These are phyloP conservation scores for Muschampia plurimacula DNA, from an alignment of 2,888 invertebrate genomes.

Conservation along the genomic window DNA sequence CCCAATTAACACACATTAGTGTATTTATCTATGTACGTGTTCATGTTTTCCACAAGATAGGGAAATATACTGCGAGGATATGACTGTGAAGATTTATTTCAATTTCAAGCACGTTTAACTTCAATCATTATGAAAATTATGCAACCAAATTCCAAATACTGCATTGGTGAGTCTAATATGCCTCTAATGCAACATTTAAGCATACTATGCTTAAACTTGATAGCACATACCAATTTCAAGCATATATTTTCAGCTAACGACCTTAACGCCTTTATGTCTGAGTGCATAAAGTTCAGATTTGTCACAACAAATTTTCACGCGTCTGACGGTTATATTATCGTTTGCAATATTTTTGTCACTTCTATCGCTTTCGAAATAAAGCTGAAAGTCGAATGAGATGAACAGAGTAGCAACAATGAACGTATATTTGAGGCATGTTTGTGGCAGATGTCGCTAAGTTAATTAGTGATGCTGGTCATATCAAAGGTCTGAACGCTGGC, in stretches of 20 bases:
- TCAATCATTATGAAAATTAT: neutral
- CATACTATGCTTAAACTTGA: neutral
- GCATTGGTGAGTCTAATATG: neutral
- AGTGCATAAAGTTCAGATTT: neutral
- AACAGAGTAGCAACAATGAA: neutral
- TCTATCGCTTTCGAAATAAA: neutral
- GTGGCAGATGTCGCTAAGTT: slow-evolving; percentile 7
- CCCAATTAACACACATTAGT: no score
- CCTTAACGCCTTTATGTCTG: neutral
- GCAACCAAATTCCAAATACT: neutral
- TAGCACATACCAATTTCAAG: neutral
- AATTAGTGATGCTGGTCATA: neutral
- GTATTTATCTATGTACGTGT: no score
- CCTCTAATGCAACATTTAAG: neutral
- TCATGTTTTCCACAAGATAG: no score
- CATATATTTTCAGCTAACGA: neutral
- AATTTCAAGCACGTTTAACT: neutral
- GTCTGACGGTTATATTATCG: neutral
- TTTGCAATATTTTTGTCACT: neutral
- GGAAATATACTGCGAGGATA: no score
- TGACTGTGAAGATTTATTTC: neutral
- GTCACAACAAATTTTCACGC: neutral
- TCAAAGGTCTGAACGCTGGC: neutral
- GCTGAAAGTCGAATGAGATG: neutral
- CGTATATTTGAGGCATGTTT: neutral